Evolutionary conservation across 1,140 invertebrate genomes (phyloP), one percentile per base, ranked within the genome.

Genomic region (Philopotamus ludificatus): DNA sequence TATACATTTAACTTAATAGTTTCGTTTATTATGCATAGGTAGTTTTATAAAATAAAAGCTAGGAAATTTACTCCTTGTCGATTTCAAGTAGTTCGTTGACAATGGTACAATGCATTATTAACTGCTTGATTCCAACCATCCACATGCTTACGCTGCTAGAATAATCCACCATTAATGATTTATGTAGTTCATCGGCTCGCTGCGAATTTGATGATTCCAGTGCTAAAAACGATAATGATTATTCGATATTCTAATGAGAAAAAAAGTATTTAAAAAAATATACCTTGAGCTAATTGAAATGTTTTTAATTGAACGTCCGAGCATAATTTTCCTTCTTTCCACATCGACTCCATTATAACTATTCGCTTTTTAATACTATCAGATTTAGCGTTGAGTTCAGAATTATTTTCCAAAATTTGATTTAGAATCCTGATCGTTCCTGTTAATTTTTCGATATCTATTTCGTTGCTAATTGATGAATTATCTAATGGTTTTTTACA

Each of bases 41-140:
- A n/a, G n/a, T n/a, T n/a, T n/a, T n/a, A n/a, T n/a, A n/a, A n/a
- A n/a, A n/a, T n/a, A n/a, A n/a, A n/a, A n/a, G n/a, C n/a, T n/a
- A n/a, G n/a, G n/a, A n/a, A n/a, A 39, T 39, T 44, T 44, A 50
- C 53, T 81, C 75, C 49, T 78, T 76, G 66, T 80, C 79, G 44
- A 81, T 75, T 34, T 74, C 72, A 20, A 81, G 65, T 34, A 81
- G 68, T 69, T 81, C 79, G 50, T 73, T 72, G 15, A 75, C 71
- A 44, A 77, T 77, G 57, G 75, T 74, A 64, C 73, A 77, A 65
- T 80, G 75, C 44, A 80, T 74, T 20, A 82, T 76, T 0, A 82
- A 72, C 57, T 81, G 77, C 68, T 81, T 80, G 4, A 83, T 72
- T 34, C 77, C 82, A 3, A 79, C 76, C 81, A 83, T 83, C 82